Evolutionary conservation across 1,140 invertebrate species (phyloP), one percentile per base, ranked within the genome.

Genomic region (Caerostris darwini): DNA sequence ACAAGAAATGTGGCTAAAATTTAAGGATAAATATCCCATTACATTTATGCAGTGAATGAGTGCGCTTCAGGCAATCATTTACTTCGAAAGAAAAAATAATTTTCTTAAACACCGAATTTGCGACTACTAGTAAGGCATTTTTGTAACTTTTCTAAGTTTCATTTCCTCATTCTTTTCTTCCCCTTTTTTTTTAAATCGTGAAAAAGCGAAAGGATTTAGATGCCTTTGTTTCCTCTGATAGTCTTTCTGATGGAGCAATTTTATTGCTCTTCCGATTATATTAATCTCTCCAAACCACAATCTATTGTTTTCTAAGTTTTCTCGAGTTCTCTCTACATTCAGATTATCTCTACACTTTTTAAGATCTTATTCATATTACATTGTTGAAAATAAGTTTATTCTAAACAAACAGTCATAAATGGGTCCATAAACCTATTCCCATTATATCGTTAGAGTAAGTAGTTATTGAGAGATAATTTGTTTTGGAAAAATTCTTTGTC

Each of bases 111-210:
- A 10, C 34, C 34, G 8, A 71, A 71, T 71, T 71, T 71, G 7
- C 34, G 4, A 61, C 10, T 61, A 61, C 10, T 10, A 14, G 59
- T 14, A 61, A 3, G 50, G 19, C 12, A 34, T 53, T 34, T 10
- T 71, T 71, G 50, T 10, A 71, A 34, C 10, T 5, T 77, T 34
- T 77, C 12, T 77, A 71, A 50, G 69, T 64, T 77, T 34, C 7
- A 77, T 77, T 77, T 77, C 69, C 69, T 77, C 69, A 50, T 77
- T 77, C 69, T 77, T 77, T 77, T 77, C 34, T 77, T 77, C 50
- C 34, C 7, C 19, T 77, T 77, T 34, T 53, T 71, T 71, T 77
- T 77, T 77, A 77, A 50, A 34, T 6, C 19, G 50, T 34, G 69
- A 64, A 34, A 34, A 77, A 69, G 19, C 19, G 19, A 34, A 77